Evolutionary conservation across 2,113 vertebrate species (phyloP).

Genomic region (Heteronetta atricapilla): DNA sequence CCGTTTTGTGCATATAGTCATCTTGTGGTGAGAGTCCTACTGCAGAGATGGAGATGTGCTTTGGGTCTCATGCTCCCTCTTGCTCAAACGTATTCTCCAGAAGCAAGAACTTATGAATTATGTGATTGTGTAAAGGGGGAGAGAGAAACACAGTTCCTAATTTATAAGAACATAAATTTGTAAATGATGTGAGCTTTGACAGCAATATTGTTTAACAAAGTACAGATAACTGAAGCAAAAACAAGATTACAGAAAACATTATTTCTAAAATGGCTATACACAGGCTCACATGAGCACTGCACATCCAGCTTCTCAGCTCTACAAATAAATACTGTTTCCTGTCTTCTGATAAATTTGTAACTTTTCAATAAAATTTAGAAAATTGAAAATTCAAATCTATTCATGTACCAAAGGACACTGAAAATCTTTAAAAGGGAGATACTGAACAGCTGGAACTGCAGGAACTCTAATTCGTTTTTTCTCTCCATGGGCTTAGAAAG

Average conservation of each 20-base stretch:
- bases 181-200: background rate
- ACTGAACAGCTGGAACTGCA: background rate
- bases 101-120: background rate
- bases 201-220: background rate
- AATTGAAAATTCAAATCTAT: background rate
- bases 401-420: background rate
- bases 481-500: background rate
- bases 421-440: background rate
- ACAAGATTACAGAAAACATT: background rate
- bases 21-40: background rate
- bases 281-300: background rate
- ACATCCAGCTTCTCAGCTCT: background rate
- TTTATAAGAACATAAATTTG: background rate
- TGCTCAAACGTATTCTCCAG: background rate
- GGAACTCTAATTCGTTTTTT: background rate
- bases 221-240: background rate
- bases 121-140: background rate
- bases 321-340: background rate
- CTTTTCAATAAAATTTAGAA: background rate
- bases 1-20: too few species aligned
- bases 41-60: fast-evolving
- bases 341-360: background rate
- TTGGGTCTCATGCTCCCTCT: background rate
- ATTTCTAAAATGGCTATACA: background rate
- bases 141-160: background rate